phyloP scores from a whole-genome alignment of 2,888 invertebrate species.

The Dynastes grantii region DNA sequence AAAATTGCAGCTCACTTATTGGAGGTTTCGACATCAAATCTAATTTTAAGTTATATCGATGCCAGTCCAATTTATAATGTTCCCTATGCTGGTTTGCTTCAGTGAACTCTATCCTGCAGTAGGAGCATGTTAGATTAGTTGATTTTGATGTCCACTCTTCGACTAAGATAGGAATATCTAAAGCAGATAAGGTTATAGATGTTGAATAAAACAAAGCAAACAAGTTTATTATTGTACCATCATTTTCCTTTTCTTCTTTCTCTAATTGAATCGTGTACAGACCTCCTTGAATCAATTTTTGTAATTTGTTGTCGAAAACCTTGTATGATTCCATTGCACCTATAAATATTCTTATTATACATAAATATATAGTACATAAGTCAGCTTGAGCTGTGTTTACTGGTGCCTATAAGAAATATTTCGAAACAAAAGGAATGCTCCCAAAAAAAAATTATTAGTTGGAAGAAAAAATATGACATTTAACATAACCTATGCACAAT shows the following conservation, averaged over 20 bases:
- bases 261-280: slow-evolving; percentile 62
- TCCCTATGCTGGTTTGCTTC: slow-evolving; percentile 77
- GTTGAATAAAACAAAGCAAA: too few relatives aligned
- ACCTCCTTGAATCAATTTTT: slow-evolving; percentile 59
- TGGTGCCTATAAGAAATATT: too few relatives aligned
- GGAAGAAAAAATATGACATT: too few relatives aligned
- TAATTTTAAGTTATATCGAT: slow-evolving; percentile 86
- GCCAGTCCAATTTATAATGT: slow-evolving; percentile 90
- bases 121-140: slow-evolving; percentile 71
- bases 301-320: slow-evolving; percentile 64
- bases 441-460: too few relatives aligned
- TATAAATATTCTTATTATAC: not conserved
- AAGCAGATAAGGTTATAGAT: not conserved
- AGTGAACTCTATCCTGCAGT: slow-evolving; percentile 73
- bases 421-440: too few relatives aligned
- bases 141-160: slow-evolving; percentile 35
- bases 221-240: slow-evolving; percentile 32
- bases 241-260: slow-evolving; percentile 50
- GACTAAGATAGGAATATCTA: slow-evolving; percentile 35
- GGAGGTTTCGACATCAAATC: slow-evolving; percentile 75
- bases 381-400: not conserved
- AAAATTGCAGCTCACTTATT: slow-evolving; percentile 76
- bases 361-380: not conserved
- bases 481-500: too few relatives aligned
- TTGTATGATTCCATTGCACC: slow-evolving; percentile 58